Base-by-base conservation (phyloP, 2,113 vertebrate genomes). In the Scartelaos histophorus region DNA sequence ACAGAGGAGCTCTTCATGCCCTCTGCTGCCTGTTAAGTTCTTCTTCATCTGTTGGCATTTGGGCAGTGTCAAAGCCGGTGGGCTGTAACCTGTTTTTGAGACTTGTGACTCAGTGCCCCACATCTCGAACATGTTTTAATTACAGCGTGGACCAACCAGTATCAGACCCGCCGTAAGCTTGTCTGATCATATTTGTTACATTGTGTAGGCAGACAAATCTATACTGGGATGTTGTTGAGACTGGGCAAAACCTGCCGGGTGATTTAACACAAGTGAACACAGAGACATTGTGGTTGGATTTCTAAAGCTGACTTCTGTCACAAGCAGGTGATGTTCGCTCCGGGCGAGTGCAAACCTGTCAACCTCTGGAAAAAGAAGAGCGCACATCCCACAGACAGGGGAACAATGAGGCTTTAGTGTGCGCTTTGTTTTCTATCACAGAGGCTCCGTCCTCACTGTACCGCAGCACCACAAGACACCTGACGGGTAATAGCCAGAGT, bases 311-410 rank as follows among this genome's bases (percentile, higher is more conserved):
- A 68, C 25, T 64, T 34, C 54, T 71, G 47, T 46, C 74, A 58
- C 72, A 61, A 66, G 72, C 75, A 85, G 81, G 82, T 75, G 73
- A 83, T 62, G 21, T 75, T 79, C 3, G 71, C 76, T 77, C 67
- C 16, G 13, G 83, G 75, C 65, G 49, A 82, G 54, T 24, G 66
- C 64, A 43, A 49, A 10, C 54, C 69, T 73, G 75, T 75, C 78
- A 71, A 38, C 74, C 67, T 4, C 43, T 47, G 80, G 17, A 66
- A 68, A 67, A 54, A 71, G 47, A 62, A 80, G 49, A 66, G 49
- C 51, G 66, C 47, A 17, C 43, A 13, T 71, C 71, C 74, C 19
- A 49, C 34, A 53, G 53, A 65, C 24, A 45, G 29, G 38, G 35
- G 51, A 65, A 3, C 46, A 75, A 73, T 58, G 58, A 74, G 67